Base-by-base conservation (phyloP, 2,797 vertebrate genomes). In the Hydrophis major region DNA sequence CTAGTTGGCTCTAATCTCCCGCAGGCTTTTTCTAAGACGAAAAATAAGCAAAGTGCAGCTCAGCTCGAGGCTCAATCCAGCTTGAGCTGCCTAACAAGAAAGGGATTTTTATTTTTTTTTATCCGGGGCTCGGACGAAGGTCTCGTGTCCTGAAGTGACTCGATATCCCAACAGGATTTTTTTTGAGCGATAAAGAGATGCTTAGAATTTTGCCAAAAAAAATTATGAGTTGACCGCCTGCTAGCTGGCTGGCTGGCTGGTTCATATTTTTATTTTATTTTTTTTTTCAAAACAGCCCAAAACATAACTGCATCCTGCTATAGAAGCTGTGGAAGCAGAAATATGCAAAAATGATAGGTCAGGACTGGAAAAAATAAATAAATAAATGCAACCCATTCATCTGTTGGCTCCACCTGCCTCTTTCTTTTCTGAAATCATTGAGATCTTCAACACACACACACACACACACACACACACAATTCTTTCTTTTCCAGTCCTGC, bases 141-240 rank as follows among this genome's bases (percentile, higher is more conserved):
- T n/a, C 1, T 1, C 0, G 3, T 8, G 63, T 4, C 55, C 69
- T 14, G n/a, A 32, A 20, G 59, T 83, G 86, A 89, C 1, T 55
- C 0, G 0, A n/a, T 63, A 4, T 20, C 83, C 89, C 42, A 27
- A 0, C 0, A 89, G 60, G 90, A 88, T 66, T 94, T 86, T 86
- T 94, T 86, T 86, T 86, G 37, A 53, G 66, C 83, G 28, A 12
- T 11, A 88, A 37, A 25, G 11, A 0, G 61, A 42, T 28, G n/a
- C 1, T 0, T 0, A 2, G 18, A 0, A 1, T 83, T 92, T 92
- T 93, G 66, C 86, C 59, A 1, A 0, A 2, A 2, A 20, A 37
- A 13, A 53, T 53, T 91, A 13, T 10, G 28, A 27, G 3, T 47
- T 59, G 69, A 14, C 12, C 28, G 60, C 22, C 22, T 60, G 59